Evolutionary conservation across 2,113 vertebrate species (phyloP).

Genomic region (Trinectes maculatus): DNA sequence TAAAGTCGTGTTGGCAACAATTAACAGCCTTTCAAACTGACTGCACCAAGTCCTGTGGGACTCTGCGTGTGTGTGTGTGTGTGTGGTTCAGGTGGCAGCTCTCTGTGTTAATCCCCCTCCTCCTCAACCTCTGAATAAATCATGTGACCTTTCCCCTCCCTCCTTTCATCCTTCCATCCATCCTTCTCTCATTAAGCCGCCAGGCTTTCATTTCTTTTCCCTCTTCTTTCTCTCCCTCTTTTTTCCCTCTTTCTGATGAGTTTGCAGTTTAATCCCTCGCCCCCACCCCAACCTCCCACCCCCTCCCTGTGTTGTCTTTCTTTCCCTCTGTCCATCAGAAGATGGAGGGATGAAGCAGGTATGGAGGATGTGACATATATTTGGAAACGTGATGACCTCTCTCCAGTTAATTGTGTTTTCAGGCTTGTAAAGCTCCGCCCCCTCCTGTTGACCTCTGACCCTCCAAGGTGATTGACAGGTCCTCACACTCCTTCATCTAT

Average conservation of each 20-base stretch:
- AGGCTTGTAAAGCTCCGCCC: conserved; percentile 56
- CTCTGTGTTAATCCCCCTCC: conserved; percentile 82
- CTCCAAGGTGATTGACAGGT: conserved; percentile 28
- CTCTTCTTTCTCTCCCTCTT: background rate
- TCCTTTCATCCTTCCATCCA: conserved; percentile 73
- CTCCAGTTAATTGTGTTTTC: conserved; percentile 35
- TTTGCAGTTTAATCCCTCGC: conserved; percentile 6
- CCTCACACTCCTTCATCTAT: background rate
- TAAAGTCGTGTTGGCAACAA: conserved; percentile 97
- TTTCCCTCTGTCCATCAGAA: background rate
- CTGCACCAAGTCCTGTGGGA: conserved; percentile 70
- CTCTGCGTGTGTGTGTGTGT: conserved; percentile 68
- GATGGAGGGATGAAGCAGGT: conserved; percentile 11
- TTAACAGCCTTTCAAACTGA: conserved; percentile 90
- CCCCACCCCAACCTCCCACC: background rate
- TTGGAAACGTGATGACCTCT: conserved; percentile 28
- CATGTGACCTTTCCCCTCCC: conserved; percentile 76
- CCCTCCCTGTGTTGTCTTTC: background rate
- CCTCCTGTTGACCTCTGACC: conserved; percentile 49
- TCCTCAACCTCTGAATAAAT: conserved; percentile 80
- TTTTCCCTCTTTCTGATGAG: conserved; percentile 11
- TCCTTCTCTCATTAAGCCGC: conserved; percentile 75
- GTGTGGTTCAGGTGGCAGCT: conserved; percentile 90
- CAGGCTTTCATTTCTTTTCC: background rate
- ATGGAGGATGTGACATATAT: background rate